Evolutionary conservation across 2,113 vertebrate species (phyloP), one percentile per base, ranked within the genome.

Genomic region (Cepphus grylle): DNA sequence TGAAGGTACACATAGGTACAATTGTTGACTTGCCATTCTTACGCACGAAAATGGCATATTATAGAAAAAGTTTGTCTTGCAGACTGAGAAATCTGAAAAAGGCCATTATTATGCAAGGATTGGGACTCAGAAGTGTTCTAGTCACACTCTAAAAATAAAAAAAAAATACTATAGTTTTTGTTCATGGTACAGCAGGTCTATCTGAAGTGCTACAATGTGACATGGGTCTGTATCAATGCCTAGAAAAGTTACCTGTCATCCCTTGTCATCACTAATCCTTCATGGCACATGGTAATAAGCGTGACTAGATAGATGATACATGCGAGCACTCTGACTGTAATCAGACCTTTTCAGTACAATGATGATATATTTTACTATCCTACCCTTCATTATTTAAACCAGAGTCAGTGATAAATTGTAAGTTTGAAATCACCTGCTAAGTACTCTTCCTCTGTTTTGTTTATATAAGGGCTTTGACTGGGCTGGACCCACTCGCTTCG

Each of bases 401-500:
- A 80, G 66, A 89, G 62, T 90, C 71, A 56, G 53, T 50, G 81
- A 86, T 52, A 77, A 82, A 74, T 23, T 80, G 52, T 73, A 77
- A 66, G 27, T 96, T 81, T 88, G 36, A 95, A 86, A 53, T 77
- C 87, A 86, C 72, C 73, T 94, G 55, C 78, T 77, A 38, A 92
- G 84, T 82, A 55, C 69, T 89, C 43, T 92, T 93, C 50, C 43
- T 95, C 55, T 95, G 83, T 93, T 95, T 29, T 97, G 86, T 97
- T 97, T 97, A 56, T 97, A 21, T 94, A 96, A 97, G 91, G 53
- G 94, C 94, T 98, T 96, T 78, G 63, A 95, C 86, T 98, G 98
- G 98, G 98, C 98, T 98, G 98, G 98, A 97, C 98, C 98, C 98
- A 98, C 94, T 94, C 8, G 90, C 94, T 90, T 81, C 88, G 58